Percentiles rank a stretch among this genome's conserved stretches.
Conservation (phyloP, 1,140 invertebrate genomes). For the Macrobrachium rosenbergii region DNA sequence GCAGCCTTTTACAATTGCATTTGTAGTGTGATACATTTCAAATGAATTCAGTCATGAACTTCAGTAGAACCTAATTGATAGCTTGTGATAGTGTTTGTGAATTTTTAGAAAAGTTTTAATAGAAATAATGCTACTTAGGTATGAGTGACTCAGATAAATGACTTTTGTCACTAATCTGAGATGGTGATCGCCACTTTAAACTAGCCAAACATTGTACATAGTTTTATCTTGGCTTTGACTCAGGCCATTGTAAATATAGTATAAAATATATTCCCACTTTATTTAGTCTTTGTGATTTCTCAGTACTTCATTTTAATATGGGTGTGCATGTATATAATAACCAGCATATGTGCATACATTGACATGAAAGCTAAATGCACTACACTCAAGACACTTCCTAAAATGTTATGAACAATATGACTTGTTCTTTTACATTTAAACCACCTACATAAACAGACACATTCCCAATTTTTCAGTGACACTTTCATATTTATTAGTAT, state of each 20-base stretch:
- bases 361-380: no score
- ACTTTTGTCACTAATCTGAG: conserved; percentile 54
- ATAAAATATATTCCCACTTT: conserved; percentile 38
- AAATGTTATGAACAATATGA: no score
- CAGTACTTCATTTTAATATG: conserved; percentile 21
- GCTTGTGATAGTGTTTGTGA: conserved; percentile 62
- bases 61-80: conserved; percentile 57
- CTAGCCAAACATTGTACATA: conserved; percentile 59
- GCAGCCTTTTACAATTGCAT: conserved; percentile 63
- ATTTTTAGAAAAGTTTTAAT: conserved; percentile 47
- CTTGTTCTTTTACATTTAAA: no score
- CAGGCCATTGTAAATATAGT: conserved; percentile 56
- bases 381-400: no score
- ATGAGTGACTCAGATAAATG: conserved; percentile 41
- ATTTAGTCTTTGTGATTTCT: conserved; percentile 42
- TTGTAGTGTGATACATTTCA: conserved; percentile 60
- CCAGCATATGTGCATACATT: no score
- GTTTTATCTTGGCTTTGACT: conserved; percentile 53
- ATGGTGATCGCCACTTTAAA: conserved; percentile 50
- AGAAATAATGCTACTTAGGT: conserved; percentile 53
- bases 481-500: no score
- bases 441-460: no score
- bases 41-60: conserved; percentile 63
- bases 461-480: no score
- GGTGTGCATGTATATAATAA: neutral